Conservation (phyloP, 2,888 invertebrate species). For the Prosopocoilus inquinatus region DNA sequence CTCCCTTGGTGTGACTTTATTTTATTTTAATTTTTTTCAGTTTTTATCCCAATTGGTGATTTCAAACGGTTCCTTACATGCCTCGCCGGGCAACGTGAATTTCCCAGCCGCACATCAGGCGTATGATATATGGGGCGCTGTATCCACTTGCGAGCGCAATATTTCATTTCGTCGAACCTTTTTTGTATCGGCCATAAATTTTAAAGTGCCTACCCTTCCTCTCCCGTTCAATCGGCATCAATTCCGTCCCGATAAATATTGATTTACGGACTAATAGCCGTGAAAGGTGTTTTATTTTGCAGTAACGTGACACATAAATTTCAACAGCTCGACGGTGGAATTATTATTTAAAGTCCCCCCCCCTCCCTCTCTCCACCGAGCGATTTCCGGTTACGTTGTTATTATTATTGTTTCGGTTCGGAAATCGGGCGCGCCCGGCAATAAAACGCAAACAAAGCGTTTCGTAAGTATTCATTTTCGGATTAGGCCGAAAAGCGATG, state of each 20-base stretch:
- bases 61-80: too few relatives aligned
- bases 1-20: too few relatives aligned
- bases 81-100: too few relatives aligned
- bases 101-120: too few relatives aligned
- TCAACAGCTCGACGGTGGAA: background rate
- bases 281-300: constrained; percentile 47
- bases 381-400: too few relatives aligned
- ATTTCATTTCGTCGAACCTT: constrained; percentile 8
- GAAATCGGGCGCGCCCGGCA: too few relatives aligned
- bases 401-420: too few relatives aligned
- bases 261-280: constrained; percentile 47
- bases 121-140: constrained; percentile 1
- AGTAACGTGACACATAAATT: constrained; percentile 47
- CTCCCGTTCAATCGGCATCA: constrained; percentile 37
- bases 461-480: too few relatives aligned
- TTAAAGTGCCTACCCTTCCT: constrained; percentile 34
- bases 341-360: background rate
- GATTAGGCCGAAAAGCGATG: background rate
- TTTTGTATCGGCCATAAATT: constrained; percentile 36
- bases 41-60: too few relatives aligned
- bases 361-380: too few relatives aligned
- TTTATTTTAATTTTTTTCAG: too few relatives aligned
- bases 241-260: constrained; percentile 47
- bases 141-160: constrained; percentile 15
- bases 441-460: too few relatives aligned